Evolutionary conservation across 2,888 invertebrate genomes (phyloP).

Genomic region (Mimas tiliae): DNA sequence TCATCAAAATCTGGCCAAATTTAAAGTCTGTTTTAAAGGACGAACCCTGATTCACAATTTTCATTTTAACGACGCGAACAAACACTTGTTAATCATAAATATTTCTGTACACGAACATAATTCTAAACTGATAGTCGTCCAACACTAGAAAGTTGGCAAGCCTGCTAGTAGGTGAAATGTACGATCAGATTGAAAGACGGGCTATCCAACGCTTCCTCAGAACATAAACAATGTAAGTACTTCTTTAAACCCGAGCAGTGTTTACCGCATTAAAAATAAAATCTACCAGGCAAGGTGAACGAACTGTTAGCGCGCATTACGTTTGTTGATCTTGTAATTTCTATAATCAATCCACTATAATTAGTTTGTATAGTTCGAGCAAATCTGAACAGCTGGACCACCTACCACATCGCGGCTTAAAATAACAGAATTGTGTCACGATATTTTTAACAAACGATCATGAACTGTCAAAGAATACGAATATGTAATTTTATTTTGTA

Average conservation of each 20-base stretch:
- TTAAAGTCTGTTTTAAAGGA: too few species aligned
- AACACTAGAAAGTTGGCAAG: constrained; percentile 14
- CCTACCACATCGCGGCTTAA: constrained; percentile 7
- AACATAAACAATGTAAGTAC: constrained; percentile 8
- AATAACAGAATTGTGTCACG: constrained; percentile 24
- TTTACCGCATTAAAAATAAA: constrained; percentile 29
- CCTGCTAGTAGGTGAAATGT: neutral
- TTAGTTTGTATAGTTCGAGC: constrained; percentile 7
- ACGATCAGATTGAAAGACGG: constrained; percentile 16
- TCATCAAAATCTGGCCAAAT: too few species aligned
- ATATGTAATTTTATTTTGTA: constrained; percentile 14
- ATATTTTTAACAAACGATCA: constrained; percentile 22
- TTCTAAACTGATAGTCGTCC: neutral
- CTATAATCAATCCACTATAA: constrained; percentile 22
- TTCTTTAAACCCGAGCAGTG: constrained; percentile 23
- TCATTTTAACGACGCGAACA: neutral
- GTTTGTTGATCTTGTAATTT: constrained; percentile 24
- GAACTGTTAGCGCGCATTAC: constrained; percentile 23
- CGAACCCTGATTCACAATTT: too few species aligned
- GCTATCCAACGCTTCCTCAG: neutral
- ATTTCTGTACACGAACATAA: constrained; percentile 3
- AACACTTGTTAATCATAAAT: neutral
- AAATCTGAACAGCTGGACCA: constrained; percentile 6
- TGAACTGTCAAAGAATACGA: constrained; percentile 21
- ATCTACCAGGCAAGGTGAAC: constrained; percentile 25